Evolutionary conservation across 1,140 invertebrate species (phyloP), one percentile per base, ranked within the genome.

Genomic region (Drosophila erecta): DNA sequence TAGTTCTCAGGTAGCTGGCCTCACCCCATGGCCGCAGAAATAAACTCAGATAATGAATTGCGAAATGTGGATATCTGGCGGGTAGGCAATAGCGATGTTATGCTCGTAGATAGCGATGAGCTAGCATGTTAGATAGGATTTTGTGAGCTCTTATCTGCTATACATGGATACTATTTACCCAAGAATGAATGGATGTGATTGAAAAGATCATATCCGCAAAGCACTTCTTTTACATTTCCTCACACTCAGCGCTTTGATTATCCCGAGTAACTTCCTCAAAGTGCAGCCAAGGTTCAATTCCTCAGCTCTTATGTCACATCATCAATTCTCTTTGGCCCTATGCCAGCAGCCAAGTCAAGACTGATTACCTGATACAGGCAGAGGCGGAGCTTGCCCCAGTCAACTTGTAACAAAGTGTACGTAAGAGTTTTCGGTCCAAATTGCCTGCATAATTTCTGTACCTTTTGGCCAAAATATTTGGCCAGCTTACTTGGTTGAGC

Each of bases 21-120:
- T 46, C 33, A 5, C 33, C 6, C n/a, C 35, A 73, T 35, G 41
- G 61, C 27, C 53, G 62, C 40, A 59, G 55, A 56, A 56, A 79
- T 66, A 81, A 83, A 76, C 76, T 50, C 22, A 73, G 72, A 81
- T 86, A 84, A 84, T 81, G 80, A 84, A 86, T 84, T 73, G 81
- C 81, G 70, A 84, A 76, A 67, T 65, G 40, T 67, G 66, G 56
- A 57, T 76, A 85, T 66, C 61, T 66, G 47, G 51, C 49, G 64
- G 51, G 38, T 15, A 15, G 50, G 55, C 66, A 70, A 70, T 41
- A 70, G 40, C 64, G 77, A 43, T 69, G 43, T 38, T 75, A 58
- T 17, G 54, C 33, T 47, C n/a, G 54, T 30, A 71, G 70, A 73
- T 72, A 71, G 47, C 65, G n/a, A 49, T 33, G 37, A 60, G 47